These are phyloP conservation scores for Coccyzus lansbergi DNA, from an alignment of 2,797 vertebrate species.

Conservation along the genomic window DNA sequence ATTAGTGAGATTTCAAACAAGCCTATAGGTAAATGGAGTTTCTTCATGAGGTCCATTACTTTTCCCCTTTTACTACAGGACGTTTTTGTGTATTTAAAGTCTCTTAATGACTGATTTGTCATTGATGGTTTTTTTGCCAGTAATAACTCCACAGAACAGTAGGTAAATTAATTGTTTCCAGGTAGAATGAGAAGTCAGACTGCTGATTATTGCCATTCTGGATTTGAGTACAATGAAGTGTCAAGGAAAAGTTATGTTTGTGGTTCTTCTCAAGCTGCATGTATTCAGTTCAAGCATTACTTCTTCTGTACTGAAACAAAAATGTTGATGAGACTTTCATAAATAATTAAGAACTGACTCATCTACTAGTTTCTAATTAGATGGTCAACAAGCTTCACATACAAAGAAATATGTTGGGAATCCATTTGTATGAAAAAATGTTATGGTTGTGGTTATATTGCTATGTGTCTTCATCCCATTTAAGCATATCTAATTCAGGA, in stretches of 20 bases:
- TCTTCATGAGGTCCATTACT: not conserved
- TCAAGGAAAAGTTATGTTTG: slow-evolving; percentile 49
- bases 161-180: slow-evolving; percentile 37
- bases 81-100: not conserved
- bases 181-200: slow-evolving; percentile 23
- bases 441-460: not conserved
- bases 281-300: slow-evolving; percentile 13
- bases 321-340: not conserved
- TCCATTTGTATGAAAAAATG: slow-evolving; percentile 10
- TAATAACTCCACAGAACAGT: slow-evolving; percentile 6
- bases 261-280: slow-evolving; percentile 38
- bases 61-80: not conserved
- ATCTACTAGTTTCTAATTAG: not conserved
- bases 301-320: slow-evolving; percentile 18
- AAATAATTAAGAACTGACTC: not conserved
- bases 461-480: not conserved
- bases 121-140: slow-evolving; percentile 15
- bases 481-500: not conserved
- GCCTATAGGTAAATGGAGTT: not conserved
- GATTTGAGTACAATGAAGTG: slow-evolving; percentile 27
- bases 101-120: not conserved
- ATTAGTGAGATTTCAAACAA: not conserved
- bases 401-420: not conserved
- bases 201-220: slow-evolving; percentile 33
- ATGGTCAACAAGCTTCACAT: not conserved